Evolutionary conservation across 2,888 invertebrate species (phyloP).

Genomic region (Dolichomitus sp.): DNA sequence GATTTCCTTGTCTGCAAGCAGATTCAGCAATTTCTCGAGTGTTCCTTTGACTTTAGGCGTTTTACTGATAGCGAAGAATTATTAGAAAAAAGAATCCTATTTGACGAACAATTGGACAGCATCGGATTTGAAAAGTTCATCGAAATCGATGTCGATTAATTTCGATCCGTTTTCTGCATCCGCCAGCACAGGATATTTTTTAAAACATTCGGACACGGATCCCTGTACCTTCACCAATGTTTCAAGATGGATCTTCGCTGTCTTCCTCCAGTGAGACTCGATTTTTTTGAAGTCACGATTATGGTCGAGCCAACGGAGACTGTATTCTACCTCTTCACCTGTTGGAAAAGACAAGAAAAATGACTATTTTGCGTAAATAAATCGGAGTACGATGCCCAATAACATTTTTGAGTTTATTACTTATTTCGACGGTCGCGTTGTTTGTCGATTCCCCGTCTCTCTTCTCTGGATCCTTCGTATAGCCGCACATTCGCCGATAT

Average conservation of each 20-base stretch:
- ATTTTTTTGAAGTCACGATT: conserved; percentile 38
- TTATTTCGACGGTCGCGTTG: conserved; percentile 18
- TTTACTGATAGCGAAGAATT: neutral
- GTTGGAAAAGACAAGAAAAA: no score
- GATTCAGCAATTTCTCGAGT: conserved; percentile 21
- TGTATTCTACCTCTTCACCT: conserved; percentile 31
- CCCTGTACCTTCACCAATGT: conserved; percentile 18
- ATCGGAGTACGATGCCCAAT: no score
- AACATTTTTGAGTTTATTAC: no score
- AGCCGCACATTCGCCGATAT: conserved; percentile 28
- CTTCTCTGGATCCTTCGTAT: neutral
- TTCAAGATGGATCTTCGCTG: conserved; percentile 16
- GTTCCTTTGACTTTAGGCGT: conserved; percentile 10
- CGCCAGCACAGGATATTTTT: conserved; percentile 36
- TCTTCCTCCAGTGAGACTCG: conserved; percentile 38
- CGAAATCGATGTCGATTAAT: conserved; percentile 49
- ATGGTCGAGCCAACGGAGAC: conserved; percentile 39
- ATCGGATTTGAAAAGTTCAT: conserved; percentile 10
- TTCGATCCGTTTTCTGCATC: conserved; percentile 33
- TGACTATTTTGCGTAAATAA: no score
- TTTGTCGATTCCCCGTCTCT: conserved; percentile 2
- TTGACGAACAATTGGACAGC: conserved; percentile 9
- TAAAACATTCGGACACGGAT: conserved; percentile 19
- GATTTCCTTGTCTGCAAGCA: neutral
- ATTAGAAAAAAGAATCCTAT: conserved; percentile 30